Evolutionary conservation across 2,797 vertebrate species (phyloP).

Genomic region (Adrianichthys oophorus): DNA sequence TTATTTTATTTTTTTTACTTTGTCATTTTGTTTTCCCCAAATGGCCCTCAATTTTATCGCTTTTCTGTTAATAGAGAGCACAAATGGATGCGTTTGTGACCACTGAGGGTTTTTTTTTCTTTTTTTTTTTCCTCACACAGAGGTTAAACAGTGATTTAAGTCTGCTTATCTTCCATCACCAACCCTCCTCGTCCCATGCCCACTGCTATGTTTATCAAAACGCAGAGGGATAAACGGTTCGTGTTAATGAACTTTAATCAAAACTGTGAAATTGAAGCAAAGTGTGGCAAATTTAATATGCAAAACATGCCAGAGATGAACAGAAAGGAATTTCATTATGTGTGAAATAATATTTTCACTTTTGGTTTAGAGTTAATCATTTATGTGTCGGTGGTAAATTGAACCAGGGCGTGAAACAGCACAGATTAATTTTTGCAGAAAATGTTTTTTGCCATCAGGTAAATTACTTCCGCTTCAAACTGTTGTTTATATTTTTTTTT

Average conservation of each 20-base stretch:
- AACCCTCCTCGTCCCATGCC: slow-evolving; percentile 1
- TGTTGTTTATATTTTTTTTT: slow-evolving; percentile 12
- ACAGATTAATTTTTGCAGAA: slow-evolving; percentile 39
- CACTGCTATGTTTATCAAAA: slow-evolving; percentile 33
- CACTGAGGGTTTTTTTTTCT: too few species aligned
- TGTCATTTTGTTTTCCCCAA: slow-evolving; percentile 2
- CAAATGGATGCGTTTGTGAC: not conserved
- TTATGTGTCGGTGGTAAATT: slow-evolving; percentile 49
- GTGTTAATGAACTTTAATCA: slow-evolving; percentile 44
- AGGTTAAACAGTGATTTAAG: slow-evolving; percentile 4
- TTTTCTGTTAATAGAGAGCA: slow-evolving; percentile 9
- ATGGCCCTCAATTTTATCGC: slow-evolving; percentile 3
- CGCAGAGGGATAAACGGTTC: slow-evolving; percentile 21
- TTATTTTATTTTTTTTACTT: not conserved
- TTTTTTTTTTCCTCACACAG: slow-evolving; percentile 6
- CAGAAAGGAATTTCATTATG: slow-evolving; percentile 50
- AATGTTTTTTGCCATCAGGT: slow-evolving; percentile 42
- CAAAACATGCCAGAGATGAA: slow-evolving; percentile 53
- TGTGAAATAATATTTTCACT: slow-evolving; percentile 63
- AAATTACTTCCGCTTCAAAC: slow-evolving; percentile 48
- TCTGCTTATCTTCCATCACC: slow-evolving; percentile 2
- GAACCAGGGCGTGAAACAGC: slow-evolving; percentile 33
- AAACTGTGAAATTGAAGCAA: slow-evolving; percentile 42
- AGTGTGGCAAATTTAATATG: slow-evolving; percentile 41
- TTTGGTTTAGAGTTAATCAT: slow-evolving; percentile 53